A percentile compares a stretch with the other conserved stretches of the same genome.
Evolutionary conservation across 2,113 vertebrate species (phyloP).

Genomic region (Coracopsis vasa): DNA sequence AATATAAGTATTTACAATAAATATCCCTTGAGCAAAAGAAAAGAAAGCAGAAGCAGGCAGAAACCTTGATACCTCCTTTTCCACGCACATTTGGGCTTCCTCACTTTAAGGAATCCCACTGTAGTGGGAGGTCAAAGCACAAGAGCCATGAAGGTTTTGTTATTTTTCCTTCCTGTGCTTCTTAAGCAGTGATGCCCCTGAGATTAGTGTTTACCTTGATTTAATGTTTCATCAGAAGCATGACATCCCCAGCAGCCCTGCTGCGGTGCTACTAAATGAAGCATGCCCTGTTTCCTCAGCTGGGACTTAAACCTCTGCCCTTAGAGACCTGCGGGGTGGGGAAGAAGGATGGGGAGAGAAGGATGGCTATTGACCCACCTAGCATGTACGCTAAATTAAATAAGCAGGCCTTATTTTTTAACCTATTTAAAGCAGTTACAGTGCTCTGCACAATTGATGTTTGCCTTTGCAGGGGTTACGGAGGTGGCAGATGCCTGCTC

Average conservation of each 20-base stretch:
- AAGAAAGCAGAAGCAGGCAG: not conserved
- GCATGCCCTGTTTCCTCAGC: slow-evolving; percentile 64
- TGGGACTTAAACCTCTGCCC: slow-evolving; percentile 70
- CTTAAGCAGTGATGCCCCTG: slow-evolving; percentile 24
- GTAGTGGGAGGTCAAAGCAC: not conserved
- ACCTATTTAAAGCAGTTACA: slow-evolving; percentile 9
- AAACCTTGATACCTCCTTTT: not conserved
- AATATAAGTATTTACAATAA: not conserved
- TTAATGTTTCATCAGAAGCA: slow-evolving; percentile 76
- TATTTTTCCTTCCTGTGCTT: slow-evolving; percentile 14
- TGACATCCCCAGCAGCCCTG: slow-evolving; percentile 47
- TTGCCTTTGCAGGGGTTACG: not conserved
- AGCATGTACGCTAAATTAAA: slow-evolving; percentile 26
- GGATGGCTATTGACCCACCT: slow-evolving; percentile 61
- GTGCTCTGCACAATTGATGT: slow-evolving; percentile 2
- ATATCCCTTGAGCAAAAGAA: not conserved
- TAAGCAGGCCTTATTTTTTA: slow-evolving; percentile 60
- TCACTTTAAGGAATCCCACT: not conserved
- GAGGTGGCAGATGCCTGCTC: not conserved
- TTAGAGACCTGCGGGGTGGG: slow-evolving; percentile 45
- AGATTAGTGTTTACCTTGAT: slow-evolving; percentile 76
- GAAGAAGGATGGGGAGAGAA: slow-evolving; percentile 24
- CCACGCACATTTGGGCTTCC: not conserved
- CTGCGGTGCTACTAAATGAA: slow-evolving; percentile 69
- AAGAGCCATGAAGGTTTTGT: not conserved